These are phyloP conservation scores for Lepidurus apus DNA, from an alignment of 1,140 invertebrate species.

Conservation along the genomic window DNA sequence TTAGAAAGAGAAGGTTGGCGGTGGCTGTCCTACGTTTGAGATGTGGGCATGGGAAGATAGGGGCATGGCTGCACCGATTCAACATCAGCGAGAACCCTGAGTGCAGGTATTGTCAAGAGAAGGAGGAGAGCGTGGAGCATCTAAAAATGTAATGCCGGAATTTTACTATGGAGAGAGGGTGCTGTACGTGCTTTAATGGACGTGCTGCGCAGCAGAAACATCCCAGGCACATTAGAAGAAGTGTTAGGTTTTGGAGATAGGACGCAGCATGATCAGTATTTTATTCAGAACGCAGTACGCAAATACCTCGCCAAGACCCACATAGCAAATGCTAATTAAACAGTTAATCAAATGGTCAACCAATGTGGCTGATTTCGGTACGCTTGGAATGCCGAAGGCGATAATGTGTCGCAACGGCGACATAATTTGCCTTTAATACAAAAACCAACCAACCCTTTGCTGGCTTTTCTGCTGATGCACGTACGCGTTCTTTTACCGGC, in stretches of 20 bases:
- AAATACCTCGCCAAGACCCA: neutral
- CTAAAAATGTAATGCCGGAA: neutral
- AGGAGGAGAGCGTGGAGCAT: neutral
- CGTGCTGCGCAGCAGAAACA: neutral
- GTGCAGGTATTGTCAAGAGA: neutral
- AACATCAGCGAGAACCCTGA: neutral
- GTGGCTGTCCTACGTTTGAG: neutral
- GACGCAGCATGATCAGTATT: neutral
- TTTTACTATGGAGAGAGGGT: neutral
- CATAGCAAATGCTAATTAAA: too few relatives aligned
- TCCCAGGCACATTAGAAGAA: neutral
- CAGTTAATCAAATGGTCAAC: too few relatives aligned
- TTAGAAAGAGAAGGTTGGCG: neutral
- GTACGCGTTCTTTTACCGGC: too few relatives aligned
- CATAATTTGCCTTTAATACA: too few relatives aligned
- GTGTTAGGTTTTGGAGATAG: neutral
- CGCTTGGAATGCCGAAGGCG: too few relatives aligned
- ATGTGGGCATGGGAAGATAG: neutral
- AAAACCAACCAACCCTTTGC: too few relatives aligned
- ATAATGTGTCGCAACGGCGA: too few relatives aligned
- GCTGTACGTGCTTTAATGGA: neutral
- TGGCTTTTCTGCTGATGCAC: too few relatives aligned
- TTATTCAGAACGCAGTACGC: neutral
- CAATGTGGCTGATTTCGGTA: neutral
- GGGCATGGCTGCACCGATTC: neutral